phyloP scores from a whole-genome alignment of 2,797 vertebrate genomes.

The Pogoniulus pusillus region DNA sequence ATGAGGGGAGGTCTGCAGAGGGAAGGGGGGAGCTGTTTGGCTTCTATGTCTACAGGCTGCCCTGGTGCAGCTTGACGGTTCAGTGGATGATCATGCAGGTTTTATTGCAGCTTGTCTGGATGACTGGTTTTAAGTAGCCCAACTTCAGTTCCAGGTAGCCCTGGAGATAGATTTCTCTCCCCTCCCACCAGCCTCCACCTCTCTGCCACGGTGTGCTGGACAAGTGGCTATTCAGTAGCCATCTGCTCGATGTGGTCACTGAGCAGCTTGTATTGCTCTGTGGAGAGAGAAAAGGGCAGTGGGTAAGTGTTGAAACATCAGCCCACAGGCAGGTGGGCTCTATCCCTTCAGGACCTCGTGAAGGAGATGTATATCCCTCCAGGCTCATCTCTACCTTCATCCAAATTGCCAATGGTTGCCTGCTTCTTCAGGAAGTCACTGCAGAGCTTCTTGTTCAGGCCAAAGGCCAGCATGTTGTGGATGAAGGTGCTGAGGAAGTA shows the following conservation, averaged over 20 bases:
- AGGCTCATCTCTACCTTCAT: constrained; percentile 82
- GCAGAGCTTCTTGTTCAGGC: constrained; percentile 93
- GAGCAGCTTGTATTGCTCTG: constrained; percentile 96
- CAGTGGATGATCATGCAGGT: constrained; percentile 71
- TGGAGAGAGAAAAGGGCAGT: background rate
- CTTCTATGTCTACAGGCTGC: constrained; percentile 58
- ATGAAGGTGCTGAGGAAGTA: constrained; percentile 89
- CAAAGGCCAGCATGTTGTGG: constrained; percentile 97
- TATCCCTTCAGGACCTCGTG: fast-evolving
- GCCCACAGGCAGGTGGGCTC: fast-evolving
- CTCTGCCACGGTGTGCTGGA: fast-evolving
- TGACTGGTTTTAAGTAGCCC: background rate
- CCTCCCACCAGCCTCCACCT: background rate
- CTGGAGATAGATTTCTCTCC: background rate
- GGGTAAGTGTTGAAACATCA: background rate
- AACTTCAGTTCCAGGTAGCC: constrained; percentile 11
- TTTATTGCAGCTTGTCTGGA: constrained; percentile 30
- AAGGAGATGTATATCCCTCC: fast-evolving
- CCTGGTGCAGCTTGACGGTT: constrained; percentile 13
- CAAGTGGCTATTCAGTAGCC: constrained; percentile 79
- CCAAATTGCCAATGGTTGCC: constrained; percentile 92
- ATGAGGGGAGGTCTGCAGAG: background rate
- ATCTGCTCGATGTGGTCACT: constrained; percentile 95
- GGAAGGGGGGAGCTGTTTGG: background rate
- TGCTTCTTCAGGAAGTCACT: constrained; percentile 97